These are phyloP conservation scores for Lonchura striata DNA, from an alignment of 2,113 vertebrate species.

Conservation along the genomic window DNA sequence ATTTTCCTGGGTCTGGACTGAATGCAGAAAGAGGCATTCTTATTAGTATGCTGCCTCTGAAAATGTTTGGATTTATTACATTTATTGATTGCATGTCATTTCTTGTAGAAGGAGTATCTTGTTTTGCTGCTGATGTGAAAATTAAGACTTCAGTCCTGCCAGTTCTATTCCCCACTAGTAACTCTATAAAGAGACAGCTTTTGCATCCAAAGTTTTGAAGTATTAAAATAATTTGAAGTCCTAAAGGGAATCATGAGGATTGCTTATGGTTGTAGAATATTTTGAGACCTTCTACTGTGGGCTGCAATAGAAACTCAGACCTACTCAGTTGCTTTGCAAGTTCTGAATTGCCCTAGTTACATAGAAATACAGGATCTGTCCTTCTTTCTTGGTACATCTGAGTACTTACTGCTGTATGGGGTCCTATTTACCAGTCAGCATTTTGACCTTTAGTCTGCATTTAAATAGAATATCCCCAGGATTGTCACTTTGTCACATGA, in stretches of 20 bases:
- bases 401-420: background rate
- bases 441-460: background rate
- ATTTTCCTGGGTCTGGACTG: background rate
- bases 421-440: background rate
- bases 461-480: background rate
- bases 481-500: background rate
- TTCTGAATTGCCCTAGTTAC: background rate
- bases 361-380: background rate
- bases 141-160: conserved; percentile 33
- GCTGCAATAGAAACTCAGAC: background rate
- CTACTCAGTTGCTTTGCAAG: background rate
- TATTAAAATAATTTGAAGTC: background rate
- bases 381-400: background rate
- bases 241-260: background rate
- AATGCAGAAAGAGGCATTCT: conserved; percentile 3
- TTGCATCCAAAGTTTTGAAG: background rate
- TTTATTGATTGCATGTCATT: conserved; percentile 39
- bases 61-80: conserved; percentile 32
- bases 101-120: conserved; percentile 22
- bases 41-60: conserved; percentile 9
- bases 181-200: background rate
- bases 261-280: background rate
- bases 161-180: background rate
- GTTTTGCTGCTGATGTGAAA: conserved; percentile 23
- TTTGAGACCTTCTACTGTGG: background rate